phyloP scores from a whole-genome alignment of 1,140 invertebrate genomes.

The Atta colombica region DNA sequence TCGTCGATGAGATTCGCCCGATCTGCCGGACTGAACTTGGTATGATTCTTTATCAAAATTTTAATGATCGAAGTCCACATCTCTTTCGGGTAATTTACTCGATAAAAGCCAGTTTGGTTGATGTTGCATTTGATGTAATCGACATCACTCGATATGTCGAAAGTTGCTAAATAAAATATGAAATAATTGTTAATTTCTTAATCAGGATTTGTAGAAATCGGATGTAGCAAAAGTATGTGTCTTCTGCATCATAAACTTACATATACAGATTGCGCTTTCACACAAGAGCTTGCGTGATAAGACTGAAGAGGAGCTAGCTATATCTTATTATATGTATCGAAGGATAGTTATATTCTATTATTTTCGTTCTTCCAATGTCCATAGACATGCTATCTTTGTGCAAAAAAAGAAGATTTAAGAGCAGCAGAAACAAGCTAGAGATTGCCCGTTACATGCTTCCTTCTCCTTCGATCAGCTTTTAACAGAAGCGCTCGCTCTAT shows the following conservation, averaged over 20 bases:
- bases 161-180: slow-evolving; percentile 86
- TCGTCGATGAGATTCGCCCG: slow-evolving; percentile 92
- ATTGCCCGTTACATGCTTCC: too few species aligned
- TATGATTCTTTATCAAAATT: slow-evolving; percentile 90
- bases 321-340: too few species aligned
- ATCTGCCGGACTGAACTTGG: slow-evolving; percentile 90
- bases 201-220: slow-evolving; percentile 44
- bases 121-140: slow-evolving; percentile 95
- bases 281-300: too few species aligned
- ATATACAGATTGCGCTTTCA: too few species aligned
- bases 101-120: slow-evolving; percentile 95
- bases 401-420: too few species aligned
- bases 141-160: slow-evolving; percentile 88
- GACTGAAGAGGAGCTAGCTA: too few species aligned
- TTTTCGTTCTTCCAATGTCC: too few species aligned
- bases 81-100: slow-evolving; percentile 93
- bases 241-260: background rate
- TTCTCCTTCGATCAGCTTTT: too few species aligned
- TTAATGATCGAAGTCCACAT: slow-evolving; percentile 92
- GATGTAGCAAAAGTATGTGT: slow-evolving; percentile 1
- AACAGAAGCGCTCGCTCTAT: too few species aligned
- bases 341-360: too few species aligned
- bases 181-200: slow-evolving; percentile 8
- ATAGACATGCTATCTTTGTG: too few species aligned
- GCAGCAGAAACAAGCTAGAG: too few species aligned